A percentile compares a stretch with the other conserved stretches of the same genome.
Conservation (phyloP, 2,797 vertebrate species). For the Cephalopachus bancanus region DNA sequence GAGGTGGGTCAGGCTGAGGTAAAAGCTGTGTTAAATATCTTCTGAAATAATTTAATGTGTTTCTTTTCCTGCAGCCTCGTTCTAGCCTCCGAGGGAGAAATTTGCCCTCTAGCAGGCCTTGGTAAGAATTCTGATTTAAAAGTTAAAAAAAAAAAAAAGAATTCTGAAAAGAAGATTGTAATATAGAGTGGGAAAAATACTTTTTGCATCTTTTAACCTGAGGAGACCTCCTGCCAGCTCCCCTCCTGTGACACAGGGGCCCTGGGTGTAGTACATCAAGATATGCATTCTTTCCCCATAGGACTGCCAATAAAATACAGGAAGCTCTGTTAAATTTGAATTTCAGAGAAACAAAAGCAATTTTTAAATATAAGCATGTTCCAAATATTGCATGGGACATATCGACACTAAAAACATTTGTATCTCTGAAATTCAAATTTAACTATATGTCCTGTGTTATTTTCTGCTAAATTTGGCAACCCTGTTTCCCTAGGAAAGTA, state of each 20-base stretch:
- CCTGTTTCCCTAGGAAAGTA: not conserved
- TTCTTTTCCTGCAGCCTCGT: constrained; percentile 12
- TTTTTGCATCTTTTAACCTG: not conserved
- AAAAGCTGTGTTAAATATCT: not conserved
- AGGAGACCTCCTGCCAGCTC: not conserved
- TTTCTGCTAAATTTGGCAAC: constrained; percentile 15
- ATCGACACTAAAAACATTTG: not conserved
- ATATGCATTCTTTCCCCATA: not conserved
- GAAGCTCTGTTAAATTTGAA: not conserved
- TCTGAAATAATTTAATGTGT: not conserved
- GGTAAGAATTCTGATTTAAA: too few species aligned
- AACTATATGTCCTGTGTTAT: not conserved
- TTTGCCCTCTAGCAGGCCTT: not conserved
- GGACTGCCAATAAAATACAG: not conserved
- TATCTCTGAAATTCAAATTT: constrained; percentile 50
- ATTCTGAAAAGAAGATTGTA: not conserved
- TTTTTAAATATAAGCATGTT: not conserved
- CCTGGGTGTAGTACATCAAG: not conserved
- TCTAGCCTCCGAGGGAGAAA: not conserved
- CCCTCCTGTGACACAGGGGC: not conserved
- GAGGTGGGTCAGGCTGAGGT: not conserved
- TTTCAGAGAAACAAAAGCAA: constrained; percentile 16
- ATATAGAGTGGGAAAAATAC: not conserved
- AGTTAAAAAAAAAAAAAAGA: not conserved
- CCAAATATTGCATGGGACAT: not conserved